Evolutionary conservation across 2,797 vertebrate species (phyloP).

Genomic region (Gymnothorax javanicus): DNA sequence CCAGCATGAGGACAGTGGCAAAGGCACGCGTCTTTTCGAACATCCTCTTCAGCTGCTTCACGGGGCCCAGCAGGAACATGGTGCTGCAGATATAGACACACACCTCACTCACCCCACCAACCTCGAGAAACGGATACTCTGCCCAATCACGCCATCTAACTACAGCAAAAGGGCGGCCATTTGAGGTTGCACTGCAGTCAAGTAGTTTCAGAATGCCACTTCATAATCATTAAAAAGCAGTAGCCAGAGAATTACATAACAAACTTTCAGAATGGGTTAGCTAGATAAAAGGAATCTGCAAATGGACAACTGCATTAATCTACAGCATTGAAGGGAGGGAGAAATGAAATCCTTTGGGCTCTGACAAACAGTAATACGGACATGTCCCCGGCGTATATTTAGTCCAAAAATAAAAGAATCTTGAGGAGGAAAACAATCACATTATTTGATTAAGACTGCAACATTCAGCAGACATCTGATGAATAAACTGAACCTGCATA

Average conservation of each 20-base stretch:
- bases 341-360: background rate
- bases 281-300: background rate
- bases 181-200: background rate
- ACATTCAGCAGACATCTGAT: background rate
- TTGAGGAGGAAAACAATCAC: background rate
- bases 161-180: background rate
- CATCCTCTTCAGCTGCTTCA: conserved; percentile 92
- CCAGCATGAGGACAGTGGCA: conserved; percentile 90
- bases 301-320: background rate
- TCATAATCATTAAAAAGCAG: background rate
- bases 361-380: background rate
- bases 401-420: background rate
- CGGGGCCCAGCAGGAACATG: conserved; percentile 90
- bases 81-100: conserved; percentile 69
- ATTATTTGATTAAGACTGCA: background rate
- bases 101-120: background rate
- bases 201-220: background rate
- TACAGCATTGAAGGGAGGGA: background rate
- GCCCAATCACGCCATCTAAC: background rate
- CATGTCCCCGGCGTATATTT: background rate
- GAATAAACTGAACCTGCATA: background rate
- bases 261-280: background rate
- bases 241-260: background rate
- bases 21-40: conserved; percentile 88
- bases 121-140: background rate